Evolutionary conservation across 2,797 vertebrate genomes (phyloP).

Genomic region (Erithacus rubecula): DNA sequence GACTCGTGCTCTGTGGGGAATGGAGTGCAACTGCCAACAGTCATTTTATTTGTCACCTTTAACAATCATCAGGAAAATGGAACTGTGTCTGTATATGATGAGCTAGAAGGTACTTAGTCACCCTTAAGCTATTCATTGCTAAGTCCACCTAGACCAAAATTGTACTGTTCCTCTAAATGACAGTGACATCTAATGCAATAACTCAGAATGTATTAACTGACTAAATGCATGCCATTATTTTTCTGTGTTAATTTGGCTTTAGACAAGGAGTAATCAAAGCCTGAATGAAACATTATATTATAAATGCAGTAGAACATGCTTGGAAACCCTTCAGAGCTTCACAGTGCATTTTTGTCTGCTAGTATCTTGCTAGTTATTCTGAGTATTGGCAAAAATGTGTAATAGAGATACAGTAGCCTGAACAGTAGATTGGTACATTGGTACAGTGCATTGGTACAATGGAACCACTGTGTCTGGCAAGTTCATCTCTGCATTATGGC

Average conservation of each 20-base stretch:
- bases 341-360: background rate
- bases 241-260: background rate
- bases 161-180: background rate
- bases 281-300: background rate
- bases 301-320: background rate
- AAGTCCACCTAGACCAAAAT: background rate
- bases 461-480: background rate
- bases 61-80: constrained; percentile 51
- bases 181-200: background rate
- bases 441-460: background rate
- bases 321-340: background rate
- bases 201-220: background rate
- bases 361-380: background rate
- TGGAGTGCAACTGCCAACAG: constrained; percentile 45
- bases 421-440: background rate
- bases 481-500: background rate
- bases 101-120: background rate
- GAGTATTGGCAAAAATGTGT: background rate
- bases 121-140: constrained; percentile 4
- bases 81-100: background rate
- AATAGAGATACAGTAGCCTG: background rate
- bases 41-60: constrained; percentile 62
- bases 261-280: background rate
- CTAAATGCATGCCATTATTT: background rate
- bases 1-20: constrained; percentile 42